These are phyloP conservation scores for Troides oblongomaculatus DNA, from an alignment of 2,888 invertebrate species.

Conservation along the genomic window DNA sequence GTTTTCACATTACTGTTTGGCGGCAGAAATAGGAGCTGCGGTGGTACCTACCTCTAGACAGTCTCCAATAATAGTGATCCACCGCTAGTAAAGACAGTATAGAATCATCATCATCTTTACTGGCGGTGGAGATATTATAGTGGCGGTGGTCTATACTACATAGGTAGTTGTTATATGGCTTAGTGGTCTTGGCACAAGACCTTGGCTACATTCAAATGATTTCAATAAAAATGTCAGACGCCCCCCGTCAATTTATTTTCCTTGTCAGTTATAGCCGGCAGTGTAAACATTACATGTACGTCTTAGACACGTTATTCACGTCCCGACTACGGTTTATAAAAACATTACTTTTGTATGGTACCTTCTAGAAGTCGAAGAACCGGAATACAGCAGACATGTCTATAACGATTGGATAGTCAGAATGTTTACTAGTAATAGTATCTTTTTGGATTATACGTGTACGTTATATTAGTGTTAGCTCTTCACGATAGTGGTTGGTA, in stretches of 20 bases:
- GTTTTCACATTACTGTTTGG: too few species aligned
- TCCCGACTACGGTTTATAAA: neutral
- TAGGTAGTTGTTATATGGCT: constrained; percentile 29
- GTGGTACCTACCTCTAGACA: too few species aligned
- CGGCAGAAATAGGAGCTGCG: too few species aligned
- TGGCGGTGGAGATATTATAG: too few species aligned
- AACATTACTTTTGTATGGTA: neutral
- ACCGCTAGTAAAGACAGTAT: constrained; percentile 31
- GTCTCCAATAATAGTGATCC: too few species aligned
- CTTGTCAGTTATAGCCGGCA: constrained; percentile 1
- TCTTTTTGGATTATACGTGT: too few species aligned
- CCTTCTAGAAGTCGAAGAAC: neutral
- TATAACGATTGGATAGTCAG: neutral
- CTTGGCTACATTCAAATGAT: constrained; percentile 9
- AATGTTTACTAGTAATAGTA: neutral
- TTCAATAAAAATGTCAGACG: constrained; percentile 16
- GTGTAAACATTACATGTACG: constrained; percentile 7
- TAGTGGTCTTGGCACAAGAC: neutral
- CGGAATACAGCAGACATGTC: too few species aligned
- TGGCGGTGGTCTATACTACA: too few species aligned
- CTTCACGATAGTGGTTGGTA: too few species aligned
- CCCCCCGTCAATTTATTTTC: constrained; percentile 14
- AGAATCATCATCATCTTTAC: constrained; percentile 28
- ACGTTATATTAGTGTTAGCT: too few species aligned
- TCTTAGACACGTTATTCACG: constrained; percentile 20